Evolutionary conservation across 1,140 invertebrate species (phyloP).

Genomic region (Contarinia nasturtii): DNA sequence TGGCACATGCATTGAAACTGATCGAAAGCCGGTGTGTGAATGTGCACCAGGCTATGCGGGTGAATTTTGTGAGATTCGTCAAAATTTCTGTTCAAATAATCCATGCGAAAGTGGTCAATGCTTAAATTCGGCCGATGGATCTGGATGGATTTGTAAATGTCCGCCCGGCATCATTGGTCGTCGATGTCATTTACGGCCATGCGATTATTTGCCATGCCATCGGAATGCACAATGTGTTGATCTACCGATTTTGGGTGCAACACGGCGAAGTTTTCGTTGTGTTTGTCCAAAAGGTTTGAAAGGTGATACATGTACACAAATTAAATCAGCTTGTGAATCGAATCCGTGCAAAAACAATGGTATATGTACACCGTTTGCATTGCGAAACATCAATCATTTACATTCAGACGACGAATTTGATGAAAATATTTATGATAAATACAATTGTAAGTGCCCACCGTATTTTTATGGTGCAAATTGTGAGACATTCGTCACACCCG

Average conservation of each 20-base stretch:
- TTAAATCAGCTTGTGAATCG: conserved; percentile 33
- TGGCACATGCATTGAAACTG: conserved; percentile 25
- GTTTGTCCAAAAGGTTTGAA: conserved; percentile 30
- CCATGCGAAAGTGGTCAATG: conserved; percentile 38
- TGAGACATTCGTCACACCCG: conserved; percentile 24
- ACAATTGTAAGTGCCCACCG: conserved; percentile 21
- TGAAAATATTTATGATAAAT: conserved; percentile 16
- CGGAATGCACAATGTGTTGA: conserved; percentile 31
- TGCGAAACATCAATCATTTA: neutral
- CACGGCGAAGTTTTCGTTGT: conserved; percentile 26
- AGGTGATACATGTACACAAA: conserved; percentile 23
- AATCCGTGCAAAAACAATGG: conserved; percentile 30
- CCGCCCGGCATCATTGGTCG: conserved; percentile 31
- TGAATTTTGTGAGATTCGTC: conserved; percentile 24
- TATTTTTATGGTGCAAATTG: conserved; percentile 23
- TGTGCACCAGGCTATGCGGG: conserved; percentile 30
- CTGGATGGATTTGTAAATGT: conserved; percentile 38
- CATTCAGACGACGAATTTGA: neutral
- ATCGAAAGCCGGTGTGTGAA: conserved; percentile 27
- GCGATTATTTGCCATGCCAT: conserved; percentile 32
- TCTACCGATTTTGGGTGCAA: conserved; percentile 15
- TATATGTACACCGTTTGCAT: conserved; percentile 24
- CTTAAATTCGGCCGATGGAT: conserved; percentile 26
- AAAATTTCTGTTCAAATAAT: conserved; percentile 23
- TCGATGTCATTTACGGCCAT: conserved; percentile 32